These are phyloP conservation scores for Drosophila leontia DNA, from an alignment of 1,140 invertebrate genomes.

Conservation along the genomic window DNA sequence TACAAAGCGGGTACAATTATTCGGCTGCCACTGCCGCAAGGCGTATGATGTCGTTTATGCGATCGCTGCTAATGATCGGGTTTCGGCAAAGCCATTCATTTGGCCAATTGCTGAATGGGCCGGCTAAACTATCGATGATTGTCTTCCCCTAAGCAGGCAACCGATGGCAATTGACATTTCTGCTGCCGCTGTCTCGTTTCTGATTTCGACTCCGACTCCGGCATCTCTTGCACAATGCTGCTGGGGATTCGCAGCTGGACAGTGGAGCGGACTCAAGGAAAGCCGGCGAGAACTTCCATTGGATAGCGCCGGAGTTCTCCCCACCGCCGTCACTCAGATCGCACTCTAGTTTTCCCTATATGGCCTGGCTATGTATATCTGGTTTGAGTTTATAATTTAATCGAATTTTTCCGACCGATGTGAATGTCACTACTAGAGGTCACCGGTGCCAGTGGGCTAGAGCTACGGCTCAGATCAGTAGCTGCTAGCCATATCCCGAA, in stretches of 20 bases:
- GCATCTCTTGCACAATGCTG: conserved; percentile 43
- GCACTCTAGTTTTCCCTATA: conserved; percentile 49
- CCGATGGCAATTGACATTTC: conserved; percentile 43
- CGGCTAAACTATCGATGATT: conserved; percentile 40
- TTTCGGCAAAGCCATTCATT: conserved; percentile 52
- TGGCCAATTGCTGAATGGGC: conserved; percentile 47
- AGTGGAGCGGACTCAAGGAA: conserved; percentile 11
- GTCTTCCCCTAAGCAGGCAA: conserved; percentile 53
- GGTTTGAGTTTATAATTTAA: conserved; percentile 52
- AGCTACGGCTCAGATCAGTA: conserved; percentile 23
- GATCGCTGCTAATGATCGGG: conserved; percentile 68
- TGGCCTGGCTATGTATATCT: conserved; percentile 39
- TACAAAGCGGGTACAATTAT: conserved; percentile 71
- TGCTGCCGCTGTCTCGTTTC: conserved; percentile 26
- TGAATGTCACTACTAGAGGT: conserved; percentile 66
- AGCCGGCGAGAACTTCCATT: conserved; percentile 9
- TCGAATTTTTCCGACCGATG: conserved; percentile 48
- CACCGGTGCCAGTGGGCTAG: conserved; percentile 21
- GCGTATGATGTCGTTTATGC: conserved; percentile 73
- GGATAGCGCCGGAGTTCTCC: background rate
- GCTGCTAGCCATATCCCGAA: conserved; percentile 54
- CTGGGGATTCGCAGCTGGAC: conserved; percentile 7
- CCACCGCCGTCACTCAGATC: conserved; percentile 1
- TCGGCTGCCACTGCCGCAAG: conserved; percentile 49
- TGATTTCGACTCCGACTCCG: conserved; percentile 40